These are phyloP conservation scores for Centruroides vittatus DNA, from an alignment of 1,140 invertebrate species.

Conservation along the genomic window DNA sequence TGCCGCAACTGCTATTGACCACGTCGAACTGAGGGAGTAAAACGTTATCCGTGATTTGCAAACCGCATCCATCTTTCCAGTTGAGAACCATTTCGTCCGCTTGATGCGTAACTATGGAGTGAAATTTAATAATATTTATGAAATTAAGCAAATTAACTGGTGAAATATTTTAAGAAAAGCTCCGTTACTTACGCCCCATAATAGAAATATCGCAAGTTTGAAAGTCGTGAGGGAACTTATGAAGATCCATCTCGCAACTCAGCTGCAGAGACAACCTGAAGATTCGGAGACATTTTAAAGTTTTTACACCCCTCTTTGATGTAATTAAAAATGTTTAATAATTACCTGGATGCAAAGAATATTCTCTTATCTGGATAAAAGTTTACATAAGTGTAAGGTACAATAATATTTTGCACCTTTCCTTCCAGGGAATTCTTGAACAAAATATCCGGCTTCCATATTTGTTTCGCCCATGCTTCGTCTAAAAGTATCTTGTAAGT, in stretches of 20 bases:
- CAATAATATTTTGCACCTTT: not conserved
- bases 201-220: conserved; percentile 12
- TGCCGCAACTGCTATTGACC: not conserved
- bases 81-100: not conserved
- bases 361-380: not conserved
- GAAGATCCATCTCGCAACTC: conserved; percentile 11
- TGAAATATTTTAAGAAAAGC: no score
- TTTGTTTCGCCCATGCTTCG: not conserved
- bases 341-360: not conserved
- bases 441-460: not conserved
- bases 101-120: not conserved
- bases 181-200: conserved; percentile 8
- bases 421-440: not conserved
- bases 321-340: no score
- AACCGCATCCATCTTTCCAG: not conserved
- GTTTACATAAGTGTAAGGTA: not conserved
- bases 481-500: not conserved
- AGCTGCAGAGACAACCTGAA: conserved; percentile 11
- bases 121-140: no score
- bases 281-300: not conserved
- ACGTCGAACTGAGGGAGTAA: not conserved
- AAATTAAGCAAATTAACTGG: no score
- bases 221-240: conserved; percentile 11
- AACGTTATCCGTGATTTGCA: not conserved
- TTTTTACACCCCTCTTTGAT: no score